Percentiles rank a stretch among this genome's conserved stretches.
These are phyloP conservation scores for Solen grandis DNA, from an alignment of 1,140 invertebrate species.

Conservation along the genomic window DNA sequence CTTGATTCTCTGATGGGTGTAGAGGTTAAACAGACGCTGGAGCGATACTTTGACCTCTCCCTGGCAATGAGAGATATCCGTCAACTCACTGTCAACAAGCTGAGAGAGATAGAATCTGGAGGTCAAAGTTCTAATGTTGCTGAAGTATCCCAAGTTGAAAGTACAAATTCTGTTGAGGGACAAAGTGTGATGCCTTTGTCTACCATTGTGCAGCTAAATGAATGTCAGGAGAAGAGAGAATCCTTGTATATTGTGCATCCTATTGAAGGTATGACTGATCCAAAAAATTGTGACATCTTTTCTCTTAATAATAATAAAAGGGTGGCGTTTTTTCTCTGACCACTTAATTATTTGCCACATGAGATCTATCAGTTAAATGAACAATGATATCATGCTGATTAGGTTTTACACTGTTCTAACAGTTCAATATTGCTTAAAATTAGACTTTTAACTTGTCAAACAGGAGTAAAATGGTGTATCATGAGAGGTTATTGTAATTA, in stretches of 20 bases:
- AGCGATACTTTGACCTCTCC: slow-evolving; percentile 94
- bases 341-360: no score
- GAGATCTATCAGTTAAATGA: no score
- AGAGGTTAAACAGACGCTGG: slow-evolving; percentile 97
- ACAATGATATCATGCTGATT: no score
- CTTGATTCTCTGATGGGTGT: slow-evolving; percentile 99
- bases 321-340: no score
- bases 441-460: no score
- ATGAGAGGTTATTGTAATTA: no score
- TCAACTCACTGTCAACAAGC: slow-evolving; percentile 82
- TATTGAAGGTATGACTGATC: slow-evolving; percentile 95
- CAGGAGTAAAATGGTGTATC: no score
- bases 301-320: no score
- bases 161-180: slow-evolving; percentile 6
- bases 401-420: no score
- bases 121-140: neutral
- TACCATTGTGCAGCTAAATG: slow-evolving; percentile 81
- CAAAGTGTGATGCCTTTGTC: slow-evolving; percentile 81
- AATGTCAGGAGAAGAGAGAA: slow-evolving; percentile 71
- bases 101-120: slow-evolving; percentile 84
- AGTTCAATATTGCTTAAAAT: no score
- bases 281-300: no score
- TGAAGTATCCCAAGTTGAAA: no score
- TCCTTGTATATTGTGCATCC: slow-evolving; percentile 92
- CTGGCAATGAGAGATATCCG: slow-evolving; percentile 95